Evolutionary conservation across 2,888 invertebrate species (phyloP).

Genomic region (Aleiodes leptofemur): DNA sequence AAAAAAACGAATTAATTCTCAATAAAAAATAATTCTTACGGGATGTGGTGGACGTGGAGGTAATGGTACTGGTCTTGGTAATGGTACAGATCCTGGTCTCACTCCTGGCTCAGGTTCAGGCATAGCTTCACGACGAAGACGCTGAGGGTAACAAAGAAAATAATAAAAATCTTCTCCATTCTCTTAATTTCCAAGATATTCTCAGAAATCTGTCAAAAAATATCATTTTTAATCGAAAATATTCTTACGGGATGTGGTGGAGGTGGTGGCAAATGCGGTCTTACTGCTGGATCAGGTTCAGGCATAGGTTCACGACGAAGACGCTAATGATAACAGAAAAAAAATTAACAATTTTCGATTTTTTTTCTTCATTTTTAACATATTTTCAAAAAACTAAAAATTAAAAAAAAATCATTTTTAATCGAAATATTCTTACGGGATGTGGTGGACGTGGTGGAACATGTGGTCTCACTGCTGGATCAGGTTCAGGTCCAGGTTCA

Average conservation of each 20-base stretch:
- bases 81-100: too few species aligned
- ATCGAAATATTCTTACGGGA: constrained; percentile 37
- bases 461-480: constrained; percentile 32
- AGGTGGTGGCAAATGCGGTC: constrained; percentile 41
- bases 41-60: constrained; percentile 52
- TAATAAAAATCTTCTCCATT: too few species aligned
- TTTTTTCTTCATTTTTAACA: too few species aligned
- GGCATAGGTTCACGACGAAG: constrained; percentile 34
- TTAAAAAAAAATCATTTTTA: too few species aligned
- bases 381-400: too few species aligned
- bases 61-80: constrained; percentile 41
- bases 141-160: constrained; percentile 34
- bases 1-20: too few species aligned
- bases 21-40: constrained; percentile 47
- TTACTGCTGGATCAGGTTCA: constrained; percentile 29
- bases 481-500: constrained; percentile 41
- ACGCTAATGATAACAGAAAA: neutral
- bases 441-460: constrained; percentile 46
- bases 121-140: constrained; percentile 47
- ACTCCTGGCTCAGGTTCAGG: constrained; percentile 49
- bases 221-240: too few species aligned
- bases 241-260: constrained; percentile 47
- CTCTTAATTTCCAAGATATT: too few species aligned
- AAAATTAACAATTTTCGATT: too few species aligned
- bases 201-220: too few species aligned